phyloP scores from a whole-genome alignment of 2,113 vertebrate genomes.

The Vidua macroura region DNA sequence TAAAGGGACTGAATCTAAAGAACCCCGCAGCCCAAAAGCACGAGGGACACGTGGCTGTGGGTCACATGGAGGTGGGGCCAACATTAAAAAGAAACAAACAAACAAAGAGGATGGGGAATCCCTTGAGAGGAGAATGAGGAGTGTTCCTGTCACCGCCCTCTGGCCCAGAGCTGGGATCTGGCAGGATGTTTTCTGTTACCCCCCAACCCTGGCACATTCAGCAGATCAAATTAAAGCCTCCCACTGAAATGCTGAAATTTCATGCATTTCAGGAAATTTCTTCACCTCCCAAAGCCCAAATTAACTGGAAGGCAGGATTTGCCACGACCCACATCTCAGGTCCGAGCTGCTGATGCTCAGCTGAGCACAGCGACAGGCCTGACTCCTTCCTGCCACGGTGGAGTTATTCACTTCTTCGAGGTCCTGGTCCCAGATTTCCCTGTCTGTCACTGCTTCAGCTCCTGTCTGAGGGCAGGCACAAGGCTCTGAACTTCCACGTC shows the following conservation, averaged over 20 bases:
- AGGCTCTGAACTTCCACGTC: not conserved
- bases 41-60: accelerated
- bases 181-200: not conserved
- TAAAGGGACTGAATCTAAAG: not conserved
- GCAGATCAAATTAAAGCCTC: not conserved
- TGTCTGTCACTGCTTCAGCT: not conserved
- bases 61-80: not conserved
- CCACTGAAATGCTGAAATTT: not conserved
- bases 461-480: not conserved
- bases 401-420: not conserved
- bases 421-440: not conserved
- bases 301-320: not conserved
- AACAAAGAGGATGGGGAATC: not conserved
- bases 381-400: not conserved
- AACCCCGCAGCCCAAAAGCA: not conserved
- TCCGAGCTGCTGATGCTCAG: not conserved
- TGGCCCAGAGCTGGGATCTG: not conserved
- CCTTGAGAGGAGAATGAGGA: not conserved
- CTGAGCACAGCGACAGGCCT: not conserved
- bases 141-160: not conserved
- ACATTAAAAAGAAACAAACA: not conserved
- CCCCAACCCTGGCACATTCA: not conserved
- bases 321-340: not conserved
- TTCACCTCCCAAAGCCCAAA: not conserved
- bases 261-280: too few relatives aligned